Conservation (phyloP, 2,113 vertebrate species). For the Erythrocercus mccallii region DNA sequence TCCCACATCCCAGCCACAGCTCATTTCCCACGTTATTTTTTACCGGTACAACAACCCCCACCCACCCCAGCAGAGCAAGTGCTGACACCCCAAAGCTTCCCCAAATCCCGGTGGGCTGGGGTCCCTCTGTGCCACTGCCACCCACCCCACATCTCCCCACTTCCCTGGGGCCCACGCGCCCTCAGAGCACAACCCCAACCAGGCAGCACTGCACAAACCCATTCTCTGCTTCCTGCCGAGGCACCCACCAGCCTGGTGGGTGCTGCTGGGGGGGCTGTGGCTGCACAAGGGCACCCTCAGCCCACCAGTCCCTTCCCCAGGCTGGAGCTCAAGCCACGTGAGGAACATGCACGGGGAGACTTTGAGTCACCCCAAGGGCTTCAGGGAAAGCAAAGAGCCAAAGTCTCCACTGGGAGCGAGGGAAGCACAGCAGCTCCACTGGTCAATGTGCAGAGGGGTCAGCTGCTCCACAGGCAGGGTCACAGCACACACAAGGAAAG, state of each 20-base stretch:
- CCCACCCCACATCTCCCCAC: not conserved
- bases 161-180: accelerated
- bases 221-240: not conserved
- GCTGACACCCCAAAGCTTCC: not conserved
- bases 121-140: not conserved
- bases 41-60: accelerated
- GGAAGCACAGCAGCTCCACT: accelerated
- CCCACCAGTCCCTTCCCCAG: accelerated
- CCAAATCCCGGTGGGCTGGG: accelerated
- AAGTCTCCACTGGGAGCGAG: accelerated
- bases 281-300: not conserved
- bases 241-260: accelerated
- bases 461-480: not conserved
- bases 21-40: not conserved
- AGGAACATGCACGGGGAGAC: accelerated
- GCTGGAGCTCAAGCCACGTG: not conserved
- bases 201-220: not conserved
- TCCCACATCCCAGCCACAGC: not conserved
- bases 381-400: not conserved
- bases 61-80: accelerated
- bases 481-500: not conserved
- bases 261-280: not conserved
- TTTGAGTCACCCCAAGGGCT: not conserved
- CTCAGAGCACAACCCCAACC: not conserved
- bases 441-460: accelerated